These are phyloP conservation scores for Chaunax sp. DNA, from an alignment of 2,797 vertebrate species.

Conservation along the genomic window DNA sequence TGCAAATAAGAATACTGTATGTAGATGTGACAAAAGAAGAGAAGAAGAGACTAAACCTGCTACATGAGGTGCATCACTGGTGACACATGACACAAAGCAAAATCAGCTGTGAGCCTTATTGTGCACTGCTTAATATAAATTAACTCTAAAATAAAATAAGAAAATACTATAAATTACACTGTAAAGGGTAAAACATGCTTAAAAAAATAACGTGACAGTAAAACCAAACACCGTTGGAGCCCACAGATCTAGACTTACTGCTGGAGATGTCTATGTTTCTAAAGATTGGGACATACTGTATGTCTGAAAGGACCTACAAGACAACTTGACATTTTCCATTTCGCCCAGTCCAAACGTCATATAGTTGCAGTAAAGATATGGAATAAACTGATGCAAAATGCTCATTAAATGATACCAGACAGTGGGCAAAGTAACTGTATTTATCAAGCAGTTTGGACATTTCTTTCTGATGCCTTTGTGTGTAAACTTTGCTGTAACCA, in stretches of 20 bases:
- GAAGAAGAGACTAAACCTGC: too few relatives aligned
- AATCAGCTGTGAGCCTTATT: too few relatives aligned
- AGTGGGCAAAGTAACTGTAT: background rate
- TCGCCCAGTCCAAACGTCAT: background rate
- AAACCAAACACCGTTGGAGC: too few relatives aligned
- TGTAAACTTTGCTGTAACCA: slow-evolving; percentile 13
- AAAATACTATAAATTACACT: too few relatives aligned
- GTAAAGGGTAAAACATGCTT: too few relatives aligned
- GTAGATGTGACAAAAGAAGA: background rate
- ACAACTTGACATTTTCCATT: background rate
- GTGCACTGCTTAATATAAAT: too few relatives aligned
- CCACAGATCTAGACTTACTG: too few relatives aligned
- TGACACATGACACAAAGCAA: too few relatives aligned
- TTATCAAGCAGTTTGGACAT: background rate
- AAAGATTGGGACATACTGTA: background rate
- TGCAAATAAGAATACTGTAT: background rate
- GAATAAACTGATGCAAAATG: background rate
- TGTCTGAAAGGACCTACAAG: too few relatives aligned
- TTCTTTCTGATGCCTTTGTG: background rate
- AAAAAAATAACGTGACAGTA: too few relatives aligned
- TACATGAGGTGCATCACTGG: too few relatives aligned
- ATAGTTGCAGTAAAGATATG: slow-evolving; percentile 8
- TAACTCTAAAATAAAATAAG: background rate
- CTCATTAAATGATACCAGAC: background rate
- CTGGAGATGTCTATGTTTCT: background rate